phyloP scores from a whole-genome alignment of 2,888 invertebrate species.

The Erynnis tages region DNA sequence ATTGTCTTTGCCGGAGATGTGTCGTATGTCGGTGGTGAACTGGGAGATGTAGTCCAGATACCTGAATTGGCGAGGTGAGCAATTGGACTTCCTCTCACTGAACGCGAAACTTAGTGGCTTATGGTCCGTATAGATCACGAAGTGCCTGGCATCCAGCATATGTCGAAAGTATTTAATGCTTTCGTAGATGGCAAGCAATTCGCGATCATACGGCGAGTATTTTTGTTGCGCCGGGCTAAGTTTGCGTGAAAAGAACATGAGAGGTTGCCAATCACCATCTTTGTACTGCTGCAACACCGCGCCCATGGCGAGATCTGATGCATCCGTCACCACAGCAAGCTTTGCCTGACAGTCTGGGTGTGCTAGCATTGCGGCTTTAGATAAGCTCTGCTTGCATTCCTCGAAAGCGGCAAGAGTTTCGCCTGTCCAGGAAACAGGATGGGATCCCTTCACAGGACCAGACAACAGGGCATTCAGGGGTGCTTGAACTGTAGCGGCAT shows the following conservation, averaged over 20 bases:
- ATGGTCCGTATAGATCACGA: conserved; percentile 36
- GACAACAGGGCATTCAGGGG: conserved; percentile 26
- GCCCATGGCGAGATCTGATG: conserved; percentile 47
- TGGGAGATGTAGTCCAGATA: conserved; percentile 34
- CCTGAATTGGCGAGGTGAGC: conserved; percentile 23
- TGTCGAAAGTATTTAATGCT: conserved; percentile 48
- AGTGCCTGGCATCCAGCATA: conserved; percentile 49
- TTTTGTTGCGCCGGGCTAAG: conserved; percentile 43
- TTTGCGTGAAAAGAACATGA: conserved; percentile 51
- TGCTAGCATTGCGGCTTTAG: conserved; percentile 38
- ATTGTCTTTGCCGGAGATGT: conserved; percentile 26
- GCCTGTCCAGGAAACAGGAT: conserved; percentile 34
- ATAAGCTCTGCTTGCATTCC: conserved; percentile 39
- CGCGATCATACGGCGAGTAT: conserved; percentile 47
- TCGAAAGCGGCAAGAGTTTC: conserved; percentile 36
- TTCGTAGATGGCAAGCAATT: conserved; percentile 38
- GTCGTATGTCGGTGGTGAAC: conserved; percentile 26
- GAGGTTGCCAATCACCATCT: conserved; percentile 41
- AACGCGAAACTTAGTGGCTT: conserved; percentile 43
- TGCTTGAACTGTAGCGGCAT: conserved; percentile 29
- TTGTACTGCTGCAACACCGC: conserved; percentile 46
- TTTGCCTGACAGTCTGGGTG: conserved; percentile 38
- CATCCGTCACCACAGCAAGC: conserved; percentile 42
- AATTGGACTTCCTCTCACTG: conserved; percentile 29
- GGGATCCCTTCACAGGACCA: conserved; percentile 36